Evolutionary conservation across 2,888 invertebrate genomes (phyloP).

Genomic region (Alentia gelatinosa): DNA sequence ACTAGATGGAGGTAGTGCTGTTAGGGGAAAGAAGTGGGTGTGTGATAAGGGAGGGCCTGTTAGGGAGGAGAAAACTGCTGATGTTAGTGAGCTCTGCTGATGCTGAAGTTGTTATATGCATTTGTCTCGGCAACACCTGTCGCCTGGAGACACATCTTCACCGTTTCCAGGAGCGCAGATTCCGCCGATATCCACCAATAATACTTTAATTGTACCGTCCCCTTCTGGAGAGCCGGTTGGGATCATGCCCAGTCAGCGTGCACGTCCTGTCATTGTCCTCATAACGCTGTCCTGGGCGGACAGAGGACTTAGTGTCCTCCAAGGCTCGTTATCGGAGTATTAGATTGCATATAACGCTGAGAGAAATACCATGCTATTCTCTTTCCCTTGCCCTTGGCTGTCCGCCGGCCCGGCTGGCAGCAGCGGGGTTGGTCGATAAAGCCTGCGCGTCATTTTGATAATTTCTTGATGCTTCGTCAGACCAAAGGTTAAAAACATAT

Average conservation of each 20-base stretch:
- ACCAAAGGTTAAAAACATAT: slow-evolving; percentile 52
- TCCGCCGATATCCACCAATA: slow-evolving; percentile 32
- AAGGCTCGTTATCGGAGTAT: slow-evolving; percentile 27
- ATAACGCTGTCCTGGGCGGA: slow-evolving; percentile 7
- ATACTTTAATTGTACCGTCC: slow-evolving; percentile 36
- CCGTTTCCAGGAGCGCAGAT: not conserved
- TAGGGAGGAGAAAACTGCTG: not conserved
- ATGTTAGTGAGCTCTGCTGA: not conserved
- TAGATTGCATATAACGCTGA: slow-evolving; percentile 46
- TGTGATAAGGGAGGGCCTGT: not conserved
- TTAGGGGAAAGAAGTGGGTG: not conserved
- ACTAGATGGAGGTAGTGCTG: not conserved
- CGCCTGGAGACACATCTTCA: slow-evolving; percentile 27
- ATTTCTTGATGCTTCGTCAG: slow-evolving; percentile 25
- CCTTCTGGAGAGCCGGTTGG: not conserved
- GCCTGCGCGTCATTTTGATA: slow-evolving; percentile 39
- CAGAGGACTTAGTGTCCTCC: slow-evolving; percentile 35
- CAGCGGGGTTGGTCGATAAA: not conserved
- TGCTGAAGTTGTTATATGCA: slow-evolving; percentile 11
- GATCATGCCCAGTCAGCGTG: slow-evolving; percentile 47
- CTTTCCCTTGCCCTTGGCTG: not conserved
- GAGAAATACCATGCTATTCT: slow-evolving; percentile 9
- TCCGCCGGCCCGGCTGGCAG: not conserved
- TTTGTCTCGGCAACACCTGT: slow-evolving; percentile 37
- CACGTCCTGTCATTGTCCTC: not conserved